phyloP scores from a whole-genome alignment of 2,113 vertebrate species.

The Burhinus bistriatus region DNA sequence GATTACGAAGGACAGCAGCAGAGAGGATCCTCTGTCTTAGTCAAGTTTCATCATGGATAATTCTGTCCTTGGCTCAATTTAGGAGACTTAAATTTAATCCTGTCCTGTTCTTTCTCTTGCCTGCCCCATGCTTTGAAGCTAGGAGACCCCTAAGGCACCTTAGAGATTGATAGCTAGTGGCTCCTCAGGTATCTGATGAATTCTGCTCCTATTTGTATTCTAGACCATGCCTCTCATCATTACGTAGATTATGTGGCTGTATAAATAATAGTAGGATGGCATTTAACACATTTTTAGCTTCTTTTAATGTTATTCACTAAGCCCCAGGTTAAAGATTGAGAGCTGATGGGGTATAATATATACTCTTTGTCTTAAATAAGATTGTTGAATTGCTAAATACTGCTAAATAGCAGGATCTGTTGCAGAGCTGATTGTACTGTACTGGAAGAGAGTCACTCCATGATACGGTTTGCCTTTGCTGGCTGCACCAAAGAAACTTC shows the following conservation, averaged over 20 bases:
- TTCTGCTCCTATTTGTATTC: not conserved
- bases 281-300: not conserved
- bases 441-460: not conserved
- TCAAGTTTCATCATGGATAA: not conserved
- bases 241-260: not conserved
- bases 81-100: not conserved
- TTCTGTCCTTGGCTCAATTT: not conserved
- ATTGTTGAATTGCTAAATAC: not conserved
- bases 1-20: not conserved
- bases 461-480: not conserved
- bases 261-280: not conserved
- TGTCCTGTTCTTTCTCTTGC: not conserved
- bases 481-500: not conserved
- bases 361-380: not conserved
- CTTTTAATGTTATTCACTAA: not conserved
- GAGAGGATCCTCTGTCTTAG: not conserved
- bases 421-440: not conserved
- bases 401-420: not conserved
- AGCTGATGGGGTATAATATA: rapidly evolving
- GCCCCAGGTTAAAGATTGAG: not conserved
- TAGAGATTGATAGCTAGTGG: not conserved
- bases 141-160: not conserved
- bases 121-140: not conserved
- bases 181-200: not conserved
- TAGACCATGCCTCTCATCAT: not conserved